These are phyloP conservation scores for Triplophysa dalaica DNA, from an alignment of 2,113 vertebrate genomes.

Conservation along the genomic window DNA sequence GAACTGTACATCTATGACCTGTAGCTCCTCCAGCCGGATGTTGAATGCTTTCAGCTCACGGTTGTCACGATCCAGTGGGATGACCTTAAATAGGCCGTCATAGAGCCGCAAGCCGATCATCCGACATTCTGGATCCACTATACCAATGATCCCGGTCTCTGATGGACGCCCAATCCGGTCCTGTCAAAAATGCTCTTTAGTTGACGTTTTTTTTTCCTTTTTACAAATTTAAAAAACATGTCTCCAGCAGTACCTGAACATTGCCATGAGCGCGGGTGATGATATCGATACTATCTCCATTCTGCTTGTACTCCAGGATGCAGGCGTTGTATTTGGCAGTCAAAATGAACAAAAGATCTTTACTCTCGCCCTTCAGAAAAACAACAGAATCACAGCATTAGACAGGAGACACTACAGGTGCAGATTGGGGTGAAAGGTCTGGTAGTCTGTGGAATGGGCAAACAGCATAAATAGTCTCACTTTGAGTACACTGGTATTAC, in stretches of 20 bases:
- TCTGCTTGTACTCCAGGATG: slow-evolving; percentile 98
- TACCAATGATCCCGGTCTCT: slow-evolving; percentile 96
- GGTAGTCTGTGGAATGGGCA: no score
- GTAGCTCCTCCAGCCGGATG: slow-evolving; percentile 94
- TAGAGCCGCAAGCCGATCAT: slow-evolving; percentile 97
- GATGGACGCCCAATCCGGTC: slow-evolving; percentile 97
- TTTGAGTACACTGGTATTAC: no score
- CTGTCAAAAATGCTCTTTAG: slow-evolving; percentile 63
- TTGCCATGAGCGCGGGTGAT: slow-evolving; percentile 96
- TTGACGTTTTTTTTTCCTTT: neutral
- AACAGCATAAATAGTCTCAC: no score
- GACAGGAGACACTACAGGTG: neutral
- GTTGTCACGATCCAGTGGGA: slow-evolving; percentile 93
- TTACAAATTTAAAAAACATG: no score
- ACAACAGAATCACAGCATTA: neutral
- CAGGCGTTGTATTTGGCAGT: slow-evolving; percentile 98
- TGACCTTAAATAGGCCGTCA: slow-evolving; percentile 96
- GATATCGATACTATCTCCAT: slow-evolving; percentile 93
- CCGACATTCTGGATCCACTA: slow-evolving; percentile 95
- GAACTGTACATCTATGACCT: slow-evolving; percentile 98
- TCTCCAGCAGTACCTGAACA: slow-evolving; percentile 81
- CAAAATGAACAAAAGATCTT: slow-evolving; percentile 94
- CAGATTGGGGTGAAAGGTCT: no score
- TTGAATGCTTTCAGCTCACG: slow-evolving; percentile 97
- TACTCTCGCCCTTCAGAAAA: slow-evolving; percentile 87